These are phyloP conservation scores for Lasioglossum leucozonium DNA, from an alignment of 2,888 invertebrate species.

Conservation along the genomic window DNA sequence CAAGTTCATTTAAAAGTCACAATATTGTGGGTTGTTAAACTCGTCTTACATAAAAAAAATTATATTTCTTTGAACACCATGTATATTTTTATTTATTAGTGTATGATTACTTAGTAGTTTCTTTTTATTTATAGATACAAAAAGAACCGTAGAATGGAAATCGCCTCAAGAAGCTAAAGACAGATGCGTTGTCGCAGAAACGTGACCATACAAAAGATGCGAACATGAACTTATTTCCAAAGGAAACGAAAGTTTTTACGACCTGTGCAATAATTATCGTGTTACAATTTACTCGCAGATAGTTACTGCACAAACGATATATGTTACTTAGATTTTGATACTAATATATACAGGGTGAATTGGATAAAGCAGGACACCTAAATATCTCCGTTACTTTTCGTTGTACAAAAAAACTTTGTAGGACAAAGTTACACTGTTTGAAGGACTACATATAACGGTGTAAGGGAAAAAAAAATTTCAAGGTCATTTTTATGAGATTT, in stretches of 20 bases:
- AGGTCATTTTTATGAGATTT: no score
- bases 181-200: constrained; percentile 64
- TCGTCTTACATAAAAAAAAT: background rate
- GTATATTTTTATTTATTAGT: background rate
- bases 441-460: no score
- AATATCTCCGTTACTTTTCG: no score
- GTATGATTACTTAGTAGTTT: background rate
- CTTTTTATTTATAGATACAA: constrained; percentile 60
- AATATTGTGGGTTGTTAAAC: background rate
- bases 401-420: no score
- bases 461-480: no score
- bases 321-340: constrained; percentile 1
- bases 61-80: background rate
- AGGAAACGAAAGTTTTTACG: constrained; percentile 17
- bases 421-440: no score
- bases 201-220: background rate
- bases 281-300: background rate
- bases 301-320: background rate
- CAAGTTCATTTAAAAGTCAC: background rate
- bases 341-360: background rate
- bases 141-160: constrained; percentile 74
- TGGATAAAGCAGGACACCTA: no score
- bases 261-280: background rate
- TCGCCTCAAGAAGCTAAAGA: constrained; percentile 76
- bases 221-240: constrained; percentile 6